Evolutionary conservation across 2,888 invertebrate genomes (phyloP), one percentile per base, ranked within the genome.

Genomic region (Dynastes maya): DNA sequence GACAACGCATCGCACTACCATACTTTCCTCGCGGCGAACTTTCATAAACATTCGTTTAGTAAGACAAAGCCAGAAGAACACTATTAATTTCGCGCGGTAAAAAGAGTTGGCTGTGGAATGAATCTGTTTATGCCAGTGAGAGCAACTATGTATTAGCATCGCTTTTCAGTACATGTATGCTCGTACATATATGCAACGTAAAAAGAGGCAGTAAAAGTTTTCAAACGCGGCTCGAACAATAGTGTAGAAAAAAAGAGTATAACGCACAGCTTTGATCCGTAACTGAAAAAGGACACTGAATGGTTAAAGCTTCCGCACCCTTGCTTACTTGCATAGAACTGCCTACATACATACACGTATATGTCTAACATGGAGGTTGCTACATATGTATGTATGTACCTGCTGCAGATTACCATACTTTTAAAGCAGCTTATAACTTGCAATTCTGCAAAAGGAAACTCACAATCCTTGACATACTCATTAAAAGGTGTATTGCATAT

Each of bases 11-110:
- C 8, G 9, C 16, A 6, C 1, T 67, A 45, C 13, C 40, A 45
- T 11, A 16, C 16, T 16, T 8, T n/a, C 22, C 45, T 13, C 16
- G 16, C 40, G 65, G 16, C 4, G 16, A 37, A 13, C 11, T 67
- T 45, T 40, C 9, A 67, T 67, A 37, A 67, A 67, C 22, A 67
- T 45, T 40, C 45, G n/a, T 45, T 67, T 67, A 65, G 5, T 13
- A 6, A n/a, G 45, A 67, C 16, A 67, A 67, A 40, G 45, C 11
- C 3, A 16, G 45, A 45, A n/a, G 40, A 45, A 16, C 32, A 65
- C 65, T 45, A 67, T 67, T 45, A 2, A 67, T 67, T 67, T 45
- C 40, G 16, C 16, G 40, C 45, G 22, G 45, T n/a, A 45, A 65
- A 32, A 65, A 65, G 8, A 5, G 37, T 40, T 16, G 37, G 8